Base-by-base conservation (phyloP, 1,140 invertebrate genomes). In the Hycleus cichorii region DNA sequence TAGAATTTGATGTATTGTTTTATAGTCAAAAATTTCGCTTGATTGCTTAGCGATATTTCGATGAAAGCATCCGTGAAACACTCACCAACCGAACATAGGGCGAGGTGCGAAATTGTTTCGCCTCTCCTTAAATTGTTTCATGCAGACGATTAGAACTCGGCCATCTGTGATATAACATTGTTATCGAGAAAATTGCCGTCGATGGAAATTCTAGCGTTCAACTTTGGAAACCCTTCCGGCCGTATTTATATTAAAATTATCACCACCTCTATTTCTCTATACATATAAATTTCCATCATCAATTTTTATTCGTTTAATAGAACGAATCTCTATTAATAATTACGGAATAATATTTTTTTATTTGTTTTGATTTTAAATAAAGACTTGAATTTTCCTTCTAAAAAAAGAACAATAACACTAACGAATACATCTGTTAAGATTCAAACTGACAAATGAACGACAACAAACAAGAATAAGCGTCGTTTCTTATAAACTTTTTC, bases 121-220 rank as follows among this genome's bases (percentile, higher is more conserved):
- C 54, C 59, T 55, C 64, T 64, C 63, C 63, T 67, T 67, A 68
- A 68, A 68, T 66, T 68, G 66, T 68, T 68, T 68, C 61, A 68
- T 64, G 64, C 66, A 66, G 53, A 43, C 66, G 66, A 68, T 68
- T 68, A 68, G 66, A 66, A 66, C 60, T 64, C 63, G 59, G 60
- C 59, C 66, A 64, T 49, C 66, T 66, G 66, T 65, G 47, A 62
- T 50, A 47, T 68, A 68, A 68, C 66, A 65, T 57, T 62, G 66
- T 68, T 68, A 68, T 58, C 48, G 50, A 55, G 62, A 68, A 68
- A 66, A 68, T 68, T 68, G 66, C 55, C 26, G 47, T 47, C 64
- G 66, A 65, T 63, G 65, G 63, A 63, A 64, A 62, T 59, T 60
- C 32, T 32, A 32, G 1, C 32, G 32, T 32, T 32, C 32, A 32